Evolutionary conservation across 2,888 invertebrate genomes (phyloP).

Genomic region (Noctua janthe): DNA sequence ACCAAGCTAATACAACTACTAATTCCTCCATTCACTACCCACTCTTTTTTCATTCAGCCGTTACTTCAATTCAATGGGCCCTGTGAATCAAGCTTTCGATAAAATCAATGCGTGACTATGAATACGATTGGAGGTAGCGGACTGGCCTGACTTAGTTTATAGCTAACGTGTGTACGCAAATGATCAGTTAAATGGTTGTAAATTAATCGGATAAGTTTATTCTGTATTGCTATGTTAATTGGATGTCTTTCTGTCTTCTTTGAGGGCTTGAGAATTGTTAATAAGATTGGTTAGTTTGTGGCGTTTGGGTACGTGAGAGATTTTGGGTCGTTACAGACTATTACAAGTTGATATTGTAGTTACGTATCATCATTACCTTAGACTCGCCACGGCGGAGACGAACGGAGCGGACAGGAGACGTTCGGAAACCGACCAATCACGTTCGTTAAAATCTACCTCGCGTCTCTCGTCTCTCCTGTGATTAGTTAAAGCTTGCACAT

Average conservation of each 20-base stretch:
- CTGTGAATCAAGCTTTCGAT: slow-evolving; percentile 56
- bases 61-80: slow-evolving; percentile 51
- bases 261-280: not conserved
- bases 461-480: too few species aligned
- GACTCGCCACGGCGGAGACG: too few species aligned
- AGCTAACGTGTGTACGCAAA: slow-evolving; percentile 57
- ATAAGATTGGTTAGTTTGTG: not conserved
- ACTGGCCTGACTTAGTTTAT: slow-evolving; percentile 52
- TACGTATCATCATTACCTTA: not conserved
- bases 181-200: slow-evolving; percentile 57
- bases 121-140: slow-evolving; percentile 56
- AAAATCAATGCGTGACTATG: slow-evolving; percentile 69
- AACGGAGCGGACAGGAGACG: too few species aligned
- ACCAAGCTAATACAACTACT: slow-evolving; percentile 16
- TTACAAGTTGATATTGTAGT: not conserved
- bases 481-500: too few species aligned
- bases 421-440: too few species aligned
- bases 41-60: slow-evolving; percentile 48
- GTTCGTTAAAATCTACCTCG: too few species aligned
- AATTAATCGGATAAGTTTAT: slow-evolving; percentile 54
- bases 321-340: not conserved
- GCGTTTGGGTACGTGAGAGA: not conserved
- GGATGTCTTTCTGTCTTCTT: slow-evolving; percentile 24
- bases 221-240: slow-evolving; percentile 46
- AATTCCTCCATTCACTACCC: slow-evolving; percentile 29